phyloP scores from a whole-genome alignment of 2,888 invertebrate species.

The Tineola bisselliella region DNA sequence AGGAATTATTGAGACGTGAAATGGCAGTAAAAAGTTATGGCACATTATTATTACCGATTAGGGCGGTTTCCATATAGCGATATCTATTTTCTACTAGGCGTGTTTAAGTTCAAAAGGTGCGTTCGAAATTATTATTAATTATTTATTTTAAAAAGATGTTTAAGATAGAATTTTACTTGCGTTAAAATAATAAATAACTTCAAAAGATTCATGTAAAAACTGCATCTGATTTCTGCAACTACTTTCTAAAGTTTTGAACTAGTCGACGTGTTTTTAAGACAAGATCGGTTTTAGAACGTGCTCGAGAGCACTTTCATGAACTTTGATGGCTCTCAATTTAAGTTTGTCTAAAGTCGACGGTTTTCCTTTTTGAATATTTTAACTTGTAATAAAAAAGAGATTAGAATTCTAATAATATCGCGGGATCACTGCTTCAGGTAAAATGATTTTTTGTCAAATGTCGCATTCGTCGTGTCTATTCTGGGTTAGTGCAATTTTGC shows the following conservation, averaged over 20 bases:
- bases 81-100: too few relatives aligned
- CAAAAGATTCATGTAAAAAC: not conserved
- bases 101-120: too few relatives aligned
- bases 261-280: not conserved
- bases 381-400: not conserved
- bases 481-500: too few relatives aligned
- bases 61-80: not conserved
- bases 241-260: not conserved
- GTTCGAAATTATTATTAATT: too few relatives aligned
- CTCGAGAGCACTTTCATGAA: not conserved
- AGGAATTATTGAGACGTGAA: conserved; percentile 10
- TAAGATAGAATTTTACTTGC: too few relatives aligned
- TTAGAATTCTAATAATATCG: not conserved
- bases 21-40: conserved; percentile 4
- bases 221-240: not conserved
- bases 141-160: too few relatives aligned
- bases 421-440: not conserved
- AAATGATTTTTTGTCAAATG: not conserved
- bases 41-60: not conserved
- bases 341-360: not conserved
- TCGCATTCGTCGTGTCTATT: too few relatives aligned
- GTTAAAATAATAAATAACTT: too few relatives aligned
- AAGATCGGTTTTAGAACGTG: not conserved
- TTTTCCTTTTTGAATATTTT: not conserved
- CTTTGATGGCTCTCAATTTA: conserved; percentile 6